These are phyloP conservation scores for Eupithecia pulchellata DNA, from an alignment of 2,888 invertebrate genomes.

Conservation along the genomic window DNA sequence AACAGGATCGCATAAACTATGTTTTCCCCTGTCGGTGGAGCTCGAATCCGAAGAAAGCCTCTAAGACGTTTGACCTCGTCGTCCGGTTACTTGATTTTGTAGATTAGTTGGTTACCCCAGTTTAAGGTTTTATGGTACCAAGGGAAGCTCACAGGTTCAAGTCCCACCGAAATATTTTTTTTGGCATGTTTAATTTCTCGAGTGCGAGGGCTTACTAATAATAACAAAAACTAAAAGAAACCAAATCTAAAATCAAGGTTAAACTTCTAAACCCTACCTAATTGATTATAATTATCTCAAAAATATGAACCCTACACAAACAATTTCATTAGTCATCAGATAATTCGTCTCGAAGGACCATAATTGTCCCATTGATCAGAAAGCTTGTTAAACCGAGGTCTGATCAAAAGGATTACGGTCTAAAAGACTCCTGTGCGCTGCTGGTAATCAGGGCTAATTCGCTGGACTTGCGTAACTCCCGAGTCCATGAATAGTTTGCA, in stretches of 20 bases:
- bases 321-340: conserved; percentile 15
- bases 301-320: conserved; percentile 1
- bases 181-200: too few species aligned
- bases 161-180: too few species aligned
- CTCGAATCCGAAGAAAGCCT: too few species aligned
- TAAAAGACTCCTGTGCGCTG: conserved; percentile 25
- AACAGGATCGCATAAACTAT: too few species aligned
- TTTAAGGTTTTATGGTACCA: too few species aligned
- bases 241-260: neutral
- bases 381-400: conserved; percentile 36
- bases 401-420: conserved; percentile 41
- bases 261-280: neutral
- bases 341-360: conserved; percentile 9
- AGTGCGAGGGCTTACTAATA: too few species aligned
- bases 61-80: too few species aligned
- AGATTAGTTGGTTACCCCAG: too few species aligned
- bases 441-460: conserved; percentile 26
- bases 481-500: neutral
- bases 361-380: conserved; percentile 23
- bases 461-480: neutral
- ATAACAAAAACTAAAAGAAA: too few species aligned
- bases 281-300: neutral
- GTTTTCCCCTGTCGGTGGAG: too few species aligned
- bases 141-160: too few species aligned
- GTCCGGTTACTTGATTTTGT: too few species aligned